Evolutionary conservation across 92 coral and sea anemone species (phyloP).

Genomic region (Bergia puertoricense): DNA sequence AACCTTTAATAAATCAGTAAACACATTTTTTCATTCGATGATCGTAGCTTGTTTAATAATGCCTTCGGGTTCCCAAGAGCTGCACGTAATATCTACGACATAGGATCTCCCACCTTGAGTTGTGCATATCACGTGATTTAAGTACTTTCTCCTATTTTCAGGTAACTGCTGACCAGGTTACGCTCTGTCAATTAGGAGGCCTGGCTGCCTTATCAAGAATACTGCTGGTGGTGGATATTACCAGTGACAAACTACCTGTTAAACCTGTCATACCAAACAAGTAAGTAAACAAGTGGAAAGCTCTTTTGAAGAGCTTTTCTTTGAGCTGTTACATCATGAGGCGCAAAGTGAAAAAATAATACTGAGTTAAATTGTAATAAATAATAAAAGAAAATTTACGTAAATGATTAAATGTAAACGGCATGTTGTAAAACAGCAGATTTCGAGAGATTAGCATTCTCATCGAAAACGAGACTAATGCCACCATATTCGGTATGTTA

Average conservation of each 20-base stretch:
- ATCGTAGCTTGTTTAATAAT: neutral
- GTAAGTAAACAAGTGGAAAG: conserved; percentile 51
- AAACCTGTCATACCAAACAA: conserved; percentile 81
- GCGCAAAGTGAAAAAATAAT: too few relatives aligned
- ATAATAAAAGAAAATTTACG: too few relatives aligned
- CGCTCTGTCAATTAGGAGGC: conserved; percentile 93
- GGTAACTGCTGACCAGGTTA: conserved; percentile 94
- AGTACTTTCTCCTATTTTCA: conserved; percentile 10
- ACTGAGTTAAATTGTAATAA: too few relatives aligned
- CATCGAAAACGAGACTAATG: too few relatives aligned
- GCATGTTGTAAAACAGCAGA: too few relatives aligned
- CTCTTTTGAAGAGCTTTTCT: too few relatives aligned
- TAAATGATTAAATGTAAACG: too few relatives aligned
- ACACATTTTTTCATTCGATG: too few relatives aligned
- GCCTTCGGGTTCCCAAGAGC: neutral
- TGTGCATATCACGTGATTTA: neutral
- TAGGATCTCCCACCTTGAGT: neutral
- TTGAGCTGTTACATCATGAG: too few relatives aligned
- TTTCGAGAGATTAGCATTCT: too few relatives aligned
- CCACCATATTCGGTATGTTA: too few relatives aligned
- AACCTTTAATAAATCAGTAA: too few relatives aligned
- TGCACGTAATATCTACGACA: neutral
- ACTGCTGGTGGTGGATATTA: conserved; percentile 76
- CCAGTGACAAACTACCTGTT: conserved; percentile 61
- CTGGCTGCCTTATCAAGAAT: conserved; percentile 84